Evolutionary conservation across 2,888 invertebrate genomes (phyloP).

Genomic region (Thysanoteuthis rhombus): DNA sequence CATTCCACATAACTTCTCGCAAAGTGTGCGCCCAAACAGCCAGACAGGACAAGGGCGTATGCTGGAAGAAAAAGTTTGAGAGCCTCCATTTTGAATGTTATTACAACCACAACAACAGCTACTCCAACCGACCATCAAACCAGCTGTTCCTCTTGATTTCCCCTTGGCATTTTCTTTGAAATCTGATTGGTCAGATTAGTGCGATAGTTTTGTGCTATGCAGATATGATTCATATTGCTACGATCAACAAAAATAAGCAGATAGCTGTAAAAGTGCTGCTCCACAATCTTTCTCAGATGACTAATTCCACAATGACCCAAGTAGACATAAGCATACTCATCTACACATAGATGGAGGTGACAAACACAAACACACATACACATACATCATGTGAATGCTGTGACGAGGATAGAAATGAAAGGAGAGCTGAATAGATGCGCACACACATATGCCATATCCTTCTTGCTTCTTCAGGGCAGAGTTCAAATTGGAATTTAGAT

Average conservation of each 20-base stretch:
- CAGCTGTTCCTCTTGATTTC: background rate
- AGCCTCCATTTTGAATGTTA: background rate
- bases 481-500: too few species aligned
- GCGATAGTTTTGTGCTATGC: background rate
- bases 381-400: too few species aligned
- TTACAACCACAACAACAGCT: background rate
- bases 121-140: background rate
- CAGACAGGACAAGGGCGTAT: too few species aligned
- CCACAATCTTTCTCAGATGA: background rate
- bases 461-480: too few species aligned
- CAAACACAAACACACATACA: too few species aligned
- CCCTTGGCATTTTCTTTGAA: background rate
- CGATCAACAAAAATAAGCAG: background rate
- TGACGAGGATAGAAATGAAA: too few species aligned
- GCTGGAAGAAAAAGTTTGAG: too few species aligned
- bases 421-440: too few species aligned
- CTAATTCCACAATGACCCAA: background rate
- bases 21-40: too few species aligned
- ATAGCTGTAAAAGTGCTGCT: background rate
- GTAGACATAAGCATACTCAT: background rate
- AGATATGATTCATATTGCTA: background rate
- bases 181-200: background rate
- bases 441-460: too few species aligned
- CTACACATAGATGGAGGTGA: background rate
- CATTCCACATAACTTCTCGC: too few species aligned